Base-by-base conservation (phyloP, 2,888 invertebrate genomes). In the Crepidodera aurea region DNA sequence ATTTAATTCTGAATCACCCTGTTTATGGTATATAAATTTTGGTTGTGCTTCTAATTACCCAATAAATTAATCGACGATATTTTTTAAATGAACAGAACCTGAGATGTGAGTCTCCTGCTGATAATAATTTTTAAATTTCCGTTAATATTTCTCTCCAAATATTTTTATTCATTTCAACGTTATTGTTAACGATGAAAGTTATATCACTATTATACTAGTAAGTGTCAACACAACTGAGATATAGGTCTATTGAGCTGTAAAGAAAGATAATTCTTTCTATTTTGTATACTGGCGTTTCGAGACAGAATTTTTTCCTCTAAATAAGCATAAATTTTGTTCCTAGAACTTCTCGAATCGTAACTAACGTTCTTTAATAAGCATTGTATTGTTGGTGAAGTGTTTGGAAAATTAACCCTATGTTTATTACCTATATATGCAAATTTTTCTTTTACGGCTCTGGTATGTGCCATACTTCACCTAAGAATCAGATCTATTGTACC, bases 111-210 rank as follows among this genome's bases (percentile, higher is more conserved):
- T 34, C n/a, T 34, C 34, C 34, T 12, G 34, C 34, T 34, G 34
- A 34, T 34, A 34, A 13, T 4, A 34, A 2, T 34, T 34, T 34
- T 34, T 12, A 34, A 34, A 6, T 34, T 34, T 34, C 13, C 34
- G 5, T n/a, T 8, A 34, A 34, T 34, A 34, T 44, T 44, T 44
- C 19, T 44, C 44, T 44, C 5, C n/a, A 44, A 19, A 44, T 44
- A 44, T 44, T 46, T 54, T 46, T 46, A 55, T 44, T 44, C 46
- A 44, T 55, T 55, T 46, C 19, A 32, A 46, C 25, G 44, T 44
- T 44, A 55, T 55, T 55, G 55, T 55, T 55, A 34, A 32, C 19
- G 55, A 55, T 46, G 55, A 55, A 55, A 55, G 55, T 55, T 55
- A 55, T 55, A 22, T 46, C 55, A 46, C 55, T 55, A 55, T 48